A percentile compares a stretch with the other conserved stretches of the same genome.
Conservation (phyloP, 2,888 invertebrate genomes). For the Ichneumoninae sp. region DNA sequence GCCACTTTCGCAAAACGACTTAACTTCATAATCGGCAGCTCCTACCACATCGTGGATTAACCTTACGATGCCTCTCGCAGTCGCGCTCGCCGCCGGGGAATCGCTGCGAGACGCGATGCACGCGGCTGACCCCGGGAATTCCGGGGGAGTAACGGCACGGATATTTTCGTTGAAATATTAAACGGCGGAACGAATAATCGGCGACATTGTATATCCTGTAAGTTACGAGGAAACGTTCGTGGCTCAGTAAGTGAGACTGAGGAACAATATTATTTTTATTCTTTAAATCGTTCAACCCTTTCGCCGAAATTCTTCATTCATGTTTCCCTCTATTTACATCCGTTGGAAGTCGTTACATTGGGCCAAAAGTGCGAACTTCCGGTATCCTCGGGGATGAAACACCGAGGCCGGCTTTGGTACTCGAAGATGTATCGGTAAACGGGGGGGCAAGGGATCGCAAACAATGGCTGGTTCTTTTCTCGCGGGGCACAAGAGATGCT, state of each 20-base stretch:
- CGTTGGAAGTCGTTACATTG: slow-evolving; percentile 5
- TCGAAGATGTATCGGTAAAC: slow-evolving; percentile 22
- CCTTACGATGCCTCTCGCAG: slow-evolving; percentile 66
- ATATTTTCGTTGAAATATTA: not conserved
- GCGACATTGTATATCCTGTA: too few relatives aligned
- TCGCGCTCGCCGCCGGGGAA: slow-evolving; percentile 32
- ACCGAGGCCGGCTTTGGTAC: not conserved
- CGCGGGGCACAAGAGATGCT: slow-evolving; percentile 16
- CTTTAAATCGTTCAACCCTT: not conserved
- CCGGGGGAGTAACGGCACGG: slow-evolving; percentile 11
- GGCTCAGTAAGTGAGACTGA: not conserved
- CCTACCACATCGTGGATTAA: slow-evolving; percentile 74
- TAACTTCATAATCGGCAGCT: slow-evolving; percentile 81
- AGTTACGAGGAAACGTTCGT: too few relatives aligned
- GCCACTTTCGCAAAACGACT: slow-evolving; percentile 66
- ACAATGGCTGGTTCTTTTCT: slow-evolving; percentile 25
- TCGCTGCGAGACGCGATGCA: not conserved
- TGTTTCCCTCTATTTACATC: not conserved
- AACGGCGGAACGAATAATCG: not conserved
- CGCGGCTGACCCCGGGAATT: not conserved
- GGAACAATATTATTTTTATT: not conserved
- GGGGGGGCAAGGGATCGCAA: not conserved
- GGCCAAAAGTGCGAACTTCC: slow-evolving; percentile 43
- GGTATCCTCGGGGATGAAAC: slow-evolving; percentile 16
- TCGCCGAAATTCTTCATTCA: not conserved